Conservation (phyloP, 2,113 vertebrate species). For the Xenotilapia caudafasciata region DNA sequence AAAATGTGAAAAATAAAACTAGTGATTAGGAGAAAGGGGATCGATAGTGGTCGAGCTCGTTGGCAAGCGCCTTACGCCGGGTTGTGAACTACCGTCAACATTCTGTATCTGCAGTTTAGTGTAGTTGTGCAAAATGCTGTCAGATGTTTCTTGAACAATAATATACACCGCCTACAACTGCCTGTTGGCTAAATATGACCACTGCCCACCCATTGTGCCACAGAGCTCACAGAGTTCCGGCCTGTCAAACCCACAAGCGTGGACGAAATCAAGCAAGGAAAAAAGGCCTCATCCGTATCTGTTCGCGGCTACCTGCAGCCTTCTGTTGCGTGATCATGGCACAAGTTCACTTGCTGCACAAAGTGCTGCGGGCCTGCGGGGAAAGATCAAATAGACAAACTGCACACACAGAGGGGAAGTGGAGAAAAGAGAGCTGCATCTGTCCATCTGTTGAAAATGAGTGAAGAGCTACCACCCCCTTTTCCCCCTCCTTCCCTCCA, state of each 20-base stretch:
- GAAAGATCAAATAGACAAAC: not conserved
- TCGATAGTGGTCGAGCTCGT: conserved; percentile 15
- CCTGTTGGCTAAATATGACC: conserved; percentile 22
- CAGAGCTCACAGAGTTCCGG: conserved; percentile 2
- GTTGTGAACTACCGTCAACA: not conserved
- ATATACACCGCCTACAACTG: conserved; percentile 3
- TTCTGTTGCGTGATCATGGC: not conserved
- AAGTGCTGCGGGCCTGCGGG: not conserved
- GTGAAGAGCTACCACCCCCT: conserved; percentile 17
- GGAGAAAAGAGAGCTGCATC: conserved; percentile 8
- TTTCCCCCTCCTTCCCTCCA: not conserved
- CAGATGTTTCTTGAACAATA: not conserved
- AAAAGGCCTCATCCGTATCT: conserved; percentile 13
- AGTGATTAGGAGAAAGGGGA: not conserved
- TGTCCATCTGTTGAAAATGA: conserved; percentile 57
- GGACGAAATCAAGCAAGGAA: conserved; percentile 1
- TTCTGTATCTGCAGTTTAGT: not conserved
- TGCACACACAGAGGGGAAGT: conserved; percentile 7
- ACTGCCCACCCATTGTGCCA: conserved; percentile 23
- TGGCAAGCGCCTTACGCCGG: not conserved
- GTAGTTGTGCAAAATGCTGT: not conserved
- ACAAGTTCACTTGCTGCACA: conserved; percentile 35
- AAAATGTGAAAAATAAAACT: conserved; percentile 30
- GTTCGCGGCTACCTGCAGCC: conserved; percentile 7
- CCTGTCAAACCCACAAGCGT: conserved; percentile 39